These are phyloP conservation scores for Drosophila aldrichi DNA, from an alignment of 2,888 invertebrate genomes.

Conservation along the genomic window DNA sequence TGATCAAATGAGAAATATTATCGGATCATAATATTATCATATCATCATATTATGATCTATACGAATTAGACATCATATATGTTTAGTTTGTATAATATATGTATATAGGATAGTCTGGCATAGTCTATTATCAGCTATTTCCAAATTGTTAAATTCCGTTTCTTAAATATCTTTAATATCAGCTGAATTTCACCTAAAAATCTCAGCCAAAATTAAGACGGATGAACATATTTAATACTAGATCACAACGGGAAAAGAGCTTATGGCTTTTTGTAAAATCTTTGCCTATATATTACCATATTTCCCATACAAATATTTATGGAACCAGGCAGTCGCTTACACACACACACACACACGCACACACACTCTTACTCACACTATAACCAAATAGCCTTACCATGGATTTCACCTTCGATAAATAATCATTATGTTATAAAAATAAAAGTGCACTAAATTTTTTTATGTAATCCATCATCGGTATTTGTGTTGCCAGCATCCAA, in stretches of 20 bases:
- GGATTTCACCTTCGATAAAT: slow-evolving; percentile 50
- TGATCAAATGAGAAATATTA: too few species aligned
- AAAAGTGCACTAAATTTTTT: slow-evolving; percentile 73
- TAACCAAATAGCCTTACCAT: slow-evolving; percentile 21
- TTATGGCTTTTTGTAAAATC: neutral
- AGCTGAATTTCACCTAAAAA: too few species aligned
- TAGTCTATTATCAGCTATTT: too few species aligned
- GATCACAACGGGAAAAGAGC: slow-evolving; percentile 1
- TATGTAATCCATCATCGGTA: slow-evolving; percentile 75
- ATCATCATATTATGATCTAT: too few species aligned
- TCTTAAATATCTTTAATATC: neutral
- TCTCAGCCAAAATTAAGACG: neutral
- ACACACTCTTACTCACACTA: slow-evolving; percentile 9
- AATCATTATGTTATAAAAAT: slow-evolving; percentile 72
- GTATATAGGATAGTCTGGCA: too few species aligned
- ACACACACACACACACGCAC: neutral
- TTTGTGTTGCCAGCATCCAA: slow-evolving; percentile 33
- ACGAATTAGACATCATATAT: too few species aligned
- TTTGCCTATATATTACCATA: slow-evolving; percentile 10
- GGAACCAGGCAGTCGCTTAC: neutral
- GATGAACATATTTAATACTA: neutral
- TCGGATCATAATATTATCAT: too few species aligned
- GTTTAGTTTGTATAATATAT: too few species aligned
- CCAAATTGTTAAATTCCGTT: too few species aligned
- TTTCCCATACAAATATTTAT: slow-evolving; percentile 16